Evolutionary conservation across 2,888 invertebrate genomes (phyloP).

Genomic region (Stramonita haemastoma): DNA sequence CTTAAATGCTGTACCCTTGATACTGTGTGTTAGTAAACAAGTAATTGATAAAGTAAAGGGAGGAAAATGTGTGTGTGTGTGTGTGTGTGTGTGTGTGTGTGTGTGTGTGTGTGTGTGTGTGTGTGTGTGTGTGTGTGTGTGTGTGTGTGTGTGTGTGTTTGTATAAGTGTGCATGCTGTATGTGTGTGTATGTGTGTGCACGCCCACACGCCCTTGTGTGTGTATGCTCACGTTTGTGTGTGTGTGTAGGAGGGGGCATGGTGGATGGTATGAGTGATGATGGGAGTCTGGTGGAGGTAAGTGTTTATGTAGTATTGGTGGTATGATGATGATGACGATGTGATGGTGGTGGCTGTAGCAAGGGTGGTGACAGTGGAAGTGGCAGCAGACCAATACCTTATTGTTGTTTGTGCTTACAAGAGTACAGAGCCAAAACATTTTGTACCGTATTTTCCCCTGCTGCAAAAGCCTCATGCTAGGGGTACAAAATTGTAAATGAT

Average conservation of each 20-base stretch:
- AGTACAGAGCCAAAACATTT: too few species aligned
- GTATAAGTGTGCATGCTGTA: background rate
- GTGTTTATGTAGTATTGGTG: background rate
- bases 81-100: background rate
- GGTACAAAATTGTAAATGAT: too few species aligned
- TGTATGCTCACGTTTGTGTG: background rate
- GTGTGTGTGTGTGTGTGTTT: background rate
- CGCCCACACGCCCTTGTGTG: background rate
- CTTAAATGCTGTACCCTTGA: too few species aligned
- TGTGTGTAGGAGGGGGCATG: background rate
- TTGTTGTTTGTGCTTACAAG: too few species aligned
- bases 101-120: conserved; percentile 1
- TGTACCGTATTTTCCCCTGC: too few species aligned
- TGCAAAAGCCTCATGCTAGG: too few species aligned
- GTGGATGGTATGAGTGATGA: background rate
- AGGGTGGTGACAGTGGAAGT: too few species aligned
- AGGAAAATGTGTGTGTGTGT: background rate
- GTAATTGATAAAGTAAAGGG: background rate
- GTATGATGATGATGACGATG: too few species aligned
- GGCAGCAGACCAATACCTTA: too few species aligned
- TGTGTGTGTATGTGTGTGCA: background rate
- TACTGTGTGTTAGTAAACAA: too few species aligned
- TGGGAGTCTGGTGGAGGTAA: background rate
- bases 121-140: background rate
- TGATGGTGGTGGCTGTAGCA: too few species aligned